These are phyloP conservation scores for Eudemis profundana DNA, from an alignment of 2,888 invertebrate species.

Conservation along the genomic window DNA sequence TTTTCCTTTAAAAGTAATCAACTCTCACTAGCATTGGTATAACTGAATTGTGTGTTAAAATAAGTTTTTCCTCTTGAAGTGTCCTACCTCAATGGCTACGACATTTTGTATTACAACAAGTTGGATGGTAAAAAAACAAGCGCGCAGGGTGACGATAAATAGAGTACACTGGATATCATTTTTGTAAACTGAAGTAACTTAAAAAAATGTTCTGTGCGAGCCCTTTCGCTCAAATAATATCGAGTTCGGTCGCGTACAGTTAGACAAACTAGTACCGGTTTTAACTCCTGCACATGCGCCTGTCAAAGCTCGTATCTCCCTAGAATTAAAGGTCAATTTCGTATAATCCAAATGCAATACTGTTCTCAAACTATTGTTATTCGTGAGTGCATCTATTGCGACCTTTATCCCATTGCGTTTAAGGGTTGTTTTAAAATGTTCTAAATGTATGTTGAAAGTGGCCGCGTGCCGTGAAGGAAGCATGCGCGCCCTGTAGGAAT, in stretches of 20 bases:
- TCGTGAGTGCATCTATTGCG: not conserved
- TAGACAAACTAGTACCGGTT: constrained; percentile 39
- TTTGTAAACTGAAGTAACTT: constrained; percentile 17
- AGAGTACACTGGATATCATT: not conserved
- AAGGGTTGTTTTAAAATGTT: constrained; percentile 8
- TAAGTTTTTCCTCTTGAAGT: no score
- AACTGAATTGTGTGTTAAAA: no score
- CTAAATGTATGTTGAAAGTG: not conserved
- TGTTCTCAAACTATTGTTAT: constrained; percentile 22
- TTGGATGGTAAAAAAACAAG: no score
- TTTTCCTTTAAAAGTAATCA: no score
- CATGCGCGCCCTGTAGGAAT: constrained; percentile 25
- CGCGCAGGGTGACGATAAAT: no score
- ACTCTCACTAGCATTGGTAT: no score
- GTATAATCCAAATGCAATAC: not conserved
- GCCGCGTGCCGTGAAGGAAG: constrained; percentile 24
- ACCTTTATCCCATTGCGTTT: not conserved
- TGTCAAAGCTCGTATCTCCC: not conserved
- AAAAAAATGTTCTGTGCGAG: constrained; percentile 16
- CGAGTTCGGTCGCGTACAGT: constrained; percentile 41
- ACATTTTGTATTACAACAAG: no score
- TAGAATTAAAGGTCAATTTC: not conserved
- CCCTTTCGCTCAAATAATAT: constrained; percentile 41
- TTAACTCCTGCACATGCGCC: constrained; percentile 11
- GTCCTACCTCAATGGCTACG: no score